Evolutionary conservation across 2,888 invertebrate species (phyloP), one percentile per base, ranked within the genome.

Genomic region (Dryadula phaetusa): DNA sequence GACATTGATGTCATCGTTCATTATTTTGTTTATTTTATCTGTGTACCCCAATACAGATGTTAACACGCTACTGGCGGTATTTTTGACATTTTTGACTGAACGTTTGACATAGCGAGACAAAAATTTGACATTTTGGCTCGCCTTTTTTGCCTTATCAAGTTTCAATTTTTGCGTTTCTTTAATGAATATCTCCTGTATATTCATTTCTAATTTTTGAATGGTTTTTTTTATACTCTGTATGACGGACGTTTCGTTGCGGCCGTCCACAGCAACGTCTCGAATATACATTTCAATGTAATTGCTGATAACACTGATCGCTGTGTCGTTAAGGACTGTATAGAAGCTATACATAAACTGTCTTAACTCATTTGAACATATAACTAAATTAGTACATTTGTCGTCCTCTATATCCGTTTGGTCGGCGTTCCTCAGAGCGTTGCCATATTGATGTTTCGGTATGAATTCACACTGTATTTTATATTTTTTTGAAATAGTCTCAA

Each of bases 201-300:
- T 76, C 0, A 46, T 46, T 70, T 81, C 79, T 0, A 78, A 69
- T 14, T 16, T 53, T 2, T 72, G 58, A 10, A 76, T 75, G 10
- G 80, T 62, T 28, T 76, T 75, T 0, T 76, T 74, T 28, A 90
- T 62, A n/a, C 75, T 16, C 10, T 42, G 16, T 0, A 79, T 66
- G 0, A 87, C 77, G 0, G 61, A 62, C 12, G 77, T 70, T 25
- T 83, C 79, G 0, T 70, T 42, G n/a, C 70, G 77, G 0, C 65
- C 70, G 12, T 82, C 82, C 0, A 73, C 70, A 12, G 76, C 77
- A 0, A 83, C 80, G 20, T 90, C 89, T 67, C 78, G 78, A 0
- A 61, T 53, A 56, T 85, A 91, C 87, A 90, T 90, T 12, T 82
- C 82, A 42, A 77, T 82, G 56, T 88, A 90, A 66, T 85, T 85